Conservation (phyloP, 2,113 vertebrate species). For the Haemorhous mexicanus region DNA sequence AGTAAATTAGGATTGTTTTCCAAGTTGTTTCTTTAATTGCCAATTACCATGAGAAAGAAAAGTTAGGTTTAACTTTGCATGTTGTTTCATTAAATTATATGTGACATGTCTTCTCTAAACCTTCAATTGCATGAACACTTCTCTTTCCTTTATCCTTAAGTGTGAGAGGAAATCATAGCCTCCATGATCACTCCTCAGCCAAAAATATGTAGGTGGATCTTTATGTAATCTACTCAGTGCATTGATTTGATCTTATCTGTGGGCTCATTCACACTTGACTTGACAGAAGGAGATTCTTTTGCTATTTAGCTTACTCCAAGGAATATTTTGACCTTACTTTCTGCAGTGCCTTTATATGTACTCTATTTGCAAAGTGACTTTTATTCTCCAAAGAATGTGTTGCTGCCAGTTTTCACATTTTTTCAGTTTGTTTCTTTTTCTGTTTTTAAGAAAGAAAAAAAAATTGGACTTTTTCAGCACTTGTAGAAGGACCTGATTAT, state of each 20-base stretch:
- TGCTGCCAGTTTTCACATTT: background rate
- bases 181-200: background rate
- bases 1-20: background rate
- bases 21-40: background rate
- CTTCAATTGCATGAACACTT: background rate
- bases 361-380: background rate
- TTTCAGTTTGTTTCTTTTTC: background rate
- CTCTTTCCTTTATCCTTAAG: background rate
- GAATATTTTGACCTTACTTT: background rate
- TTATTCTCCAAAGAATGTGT: background rate
- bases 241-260: background rate
- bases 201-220: background rate
- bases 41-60: background rate
- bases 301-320: background rate
- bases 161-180: background rate
- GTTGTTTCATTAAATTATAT: background rate
- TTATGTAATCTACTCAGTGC: background rate
- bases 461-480: background rate
- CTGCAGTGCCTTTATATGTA: background rate
- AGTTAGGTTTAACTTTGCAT: background rate
- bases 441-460: background rate
- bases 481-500: background rate
- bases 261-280: background rate
- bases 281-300: background rate
- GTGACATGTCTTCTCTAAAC: background rate